phyloP scores from a whole-genome alignment of 2,797 vertebrate species.

The Brotogeris chrysoptera region DNA sequence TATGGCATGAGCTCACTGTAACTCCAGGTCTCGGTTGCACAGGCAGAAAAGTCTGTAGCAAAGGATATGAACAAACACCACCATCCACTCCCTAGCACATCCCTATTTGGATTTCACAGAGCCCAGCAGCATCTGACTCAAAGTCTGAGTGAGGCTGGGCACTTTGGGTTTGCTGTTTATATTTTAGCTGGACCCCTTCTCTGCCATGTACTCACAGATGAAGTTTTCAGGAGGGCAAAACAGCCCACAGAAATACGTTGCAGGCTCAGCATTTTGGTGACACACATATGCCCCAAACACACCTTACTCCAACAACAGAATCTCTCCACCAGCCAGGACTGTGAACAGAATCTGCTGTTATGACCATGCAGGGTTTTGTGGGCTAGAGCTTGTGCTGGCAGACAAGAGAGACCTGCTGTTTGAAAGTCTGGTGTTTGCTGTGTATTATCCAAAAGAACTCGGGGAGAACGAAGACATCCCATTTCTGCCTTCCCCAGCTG shows the following conservation, averaged over 20 bases:
- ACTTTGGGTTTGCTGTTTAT: not conserved
- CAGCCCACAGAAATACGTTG: not conserved
- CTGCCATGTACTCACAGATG: not conserved
- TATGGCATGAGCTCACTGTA: fast-evolving
- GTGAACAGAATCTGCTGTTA: not conserved
- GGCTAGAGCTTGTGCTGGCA: not conserved
- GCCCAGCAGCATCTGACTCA: not conserved
- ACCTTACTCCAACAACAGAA: not conserved
- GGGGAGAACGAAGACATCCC: fast-evolving
- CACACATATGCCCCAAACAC: not conserved
- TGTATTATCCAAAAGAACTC: not conserved
- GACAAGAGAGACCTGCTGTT: not conserved
- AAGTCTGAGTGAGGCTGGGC: not conserved
- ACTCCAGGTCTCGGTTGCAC: not conserved
- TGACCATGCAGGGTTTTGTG: fast-evolving
- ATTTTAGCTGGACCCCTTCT: not conserved
- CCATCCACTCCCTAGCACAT: not conserved
- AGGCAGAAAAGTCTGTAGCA: not conserved
- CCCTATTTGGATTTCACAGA: not conserved
- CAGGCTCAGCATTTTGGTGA: not conserved
- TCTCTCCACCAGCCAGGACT: not conserved
- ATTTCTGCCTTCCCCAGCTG: not conserved
- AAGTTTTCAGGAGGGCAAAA: not conserved
- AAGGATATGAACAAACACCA: not conserved
- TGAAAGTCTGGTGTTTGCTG: not conserved